Evolutionary conservation across 2,113 vertebrate genomes (phyloP), one percentile per base, ranked within the genome.

Genomic region (Phycodurus eques): DNA sequence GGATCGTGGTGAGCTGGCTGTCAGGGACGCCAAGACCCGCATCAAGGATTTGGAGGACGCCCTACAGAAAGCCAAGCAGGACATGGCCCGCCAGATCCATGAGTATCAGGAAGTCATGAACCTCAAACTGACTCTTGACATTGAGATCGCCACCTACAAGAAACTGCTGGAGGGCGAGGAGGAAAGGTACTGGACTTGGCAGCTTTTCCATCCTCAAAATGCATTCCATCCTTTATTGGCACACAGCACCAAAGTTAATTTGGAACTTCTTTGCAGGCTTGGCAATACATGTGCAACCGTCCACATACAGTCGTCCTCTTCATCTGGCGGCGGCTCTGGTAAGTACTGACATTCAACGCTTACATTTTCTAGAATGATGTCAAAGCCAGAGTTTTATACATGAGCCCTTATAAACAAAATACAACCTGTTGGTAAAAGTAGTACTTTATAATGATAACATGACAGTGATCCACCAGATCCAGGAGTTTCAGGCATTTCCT

Each of bases 131-230:
- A 93, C 95, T 47, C 90, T 98, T 89, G 97, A 97, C 71, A 92
- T 98, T 2, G 97, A 98, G 90, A 98, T 98, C 0, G 94, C 94
- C 0, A 97, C 97, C 72, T 98, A 98, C 88, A 93, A 75, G 68
- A 95, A 95, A 75, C 92, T 99, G n/a, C 93, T 98, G 89, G 96
- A 98, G 71, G 93, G 95, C 5, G 96, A 99, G 84, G 96, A 98
- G 76, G 56, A 17, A 88, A 93, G 96, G 95, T 98, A 74, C 78
- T 83, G 22, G 0, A 2, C 27, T 31, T 0, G 9, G 19, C 27
- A 22, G 14, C 17, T 65, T 61, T 49, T 8, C 4, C 4, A 31
- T 10, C 13, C 10, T 68, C 4, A n/a, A 69, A n/a, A 13, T 56
- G 22, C 1, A 12, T 15, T 31, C 7, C 2, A 8, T 19, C 14